Evolutionary conservation across 2,797 vertebrate species (phyloP), one percentile per base, ranked within the genome.

Genomic region (Muscicapa striata): DNA sequence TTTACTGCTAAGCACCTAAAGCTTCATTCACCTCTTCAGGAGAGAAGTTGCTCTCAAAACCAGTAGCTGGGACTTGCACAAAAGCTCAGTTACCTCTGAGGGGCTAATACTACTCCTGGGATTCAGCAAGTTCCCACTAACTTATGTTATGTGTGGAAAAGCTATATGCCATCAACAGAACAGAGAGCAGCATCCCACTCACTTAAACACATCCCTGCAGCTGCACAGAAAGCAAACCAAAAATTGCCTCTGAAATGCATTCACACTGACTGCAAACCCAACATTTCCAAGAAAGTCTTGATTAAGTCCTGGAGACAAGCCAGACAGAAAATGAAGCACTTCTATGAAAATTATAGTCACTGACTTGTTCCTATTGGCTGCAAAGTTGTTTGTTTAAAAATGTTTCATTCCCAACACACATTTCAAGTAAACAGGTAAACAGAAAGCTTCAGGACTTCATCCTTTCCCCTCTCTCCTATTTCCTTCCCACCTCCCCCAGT

Each of bases 271-370:
- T 90, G 62, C 68, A 89, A 84, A 73, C 13, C 22, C 38, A 90
- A 4, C 36, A 69, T 62, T 87, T 73, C 55, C 74, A 87, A 52
- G 74, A 75, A 89, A 94, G 72, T 45, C 59, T 63, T 49, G 29
- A 74, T 90, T 66, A 90, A 96, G 34, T 59, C 27, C 41, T 94
- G 91, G 57, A 94, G 41, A 87, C 11, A 59, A 81, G 45, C 45
- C 82, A 94, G 55, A 41, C 7, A 67, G 54, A 36, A 89, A 95
- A 85, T 63, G 15, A 92, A 75, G 54, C 54, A 74, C 58, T 83
- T 87, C 49, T 51, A 48, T 24, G 61, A 87, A 93, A 79, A 63
- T 70, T 74, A 57, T 32, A 77, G 30, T 36, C 61, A 64, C 34
- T 15, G 14, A 45, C 58, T 87, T 4, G 1, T 55, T 91, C 77